phyloP scores from a whole-genome alignment of 30 jellyfish, hydroid and myxozoan species.

The Pelagia noctiluca region DNA sequence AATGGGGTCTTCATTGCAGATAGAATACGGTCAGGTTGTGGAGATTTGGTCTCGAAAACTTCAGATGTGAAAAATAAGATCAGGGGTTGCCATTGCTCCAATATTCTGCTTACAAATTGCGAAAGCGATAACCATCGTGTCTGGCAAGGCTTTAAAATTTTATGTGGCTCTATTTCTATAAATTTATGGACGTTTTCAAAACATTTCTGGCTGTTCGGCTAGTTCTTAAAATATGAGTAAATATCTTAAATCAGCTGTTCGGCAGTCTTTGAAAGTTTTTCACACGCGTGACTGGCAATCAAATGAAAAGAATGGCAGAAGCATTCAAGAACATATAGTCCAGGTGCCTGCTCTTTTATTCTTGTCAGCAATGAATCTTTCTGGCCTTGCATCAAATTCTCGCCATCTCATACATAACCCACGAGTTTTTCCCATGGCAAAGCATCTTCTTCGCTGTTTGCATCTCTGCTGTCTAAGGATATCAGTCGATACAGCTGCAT shows the following conservation, averaged over 20 bases:
- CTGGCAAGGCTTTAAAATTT: neutral
- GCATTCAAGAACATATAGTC: conserved; percentile 31
- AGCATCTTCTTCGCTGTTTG: conserved; percentile 28
- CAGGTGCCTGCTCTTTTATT: conserved; percentile 12
- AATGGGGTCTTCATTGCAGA: conserved; percentile 38
- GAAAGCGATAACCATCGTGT: conserved; percentile 52
- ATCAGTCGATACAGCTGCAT: conserved; percentile 42
- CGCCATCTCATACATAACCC: conserved; percentile 51
- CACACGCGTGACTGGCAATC: conserved; percentile 23
- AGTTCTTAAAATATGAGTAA: conserved; percentile 33
- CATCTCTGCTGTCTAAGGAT: conserved; percentile 34
- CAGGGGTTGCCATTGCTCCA: conserved; percentile 51
- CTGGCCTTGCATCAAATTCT: conserved; percentile 51
- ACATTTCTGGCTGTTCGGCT: conserved; percentile 50
- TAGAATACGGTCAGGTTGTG: conserved; percentile 54
- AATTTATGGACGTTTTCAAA: conserved; percentile 14
- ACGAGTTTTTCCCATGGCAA: conserved; percentile 22
- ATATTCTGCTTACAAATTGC: conserved; percentile 21
- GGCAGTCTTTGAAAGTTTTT: conserved; percentile 30
- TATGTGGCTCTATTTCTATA: neutral
- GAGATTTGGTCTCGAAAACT: conserved; percentile 42
- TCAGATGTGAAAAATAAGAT: conserved; percentile 51
- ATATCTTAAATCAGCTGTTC: conserved; percentile 45
- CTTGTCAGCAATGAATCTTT: conserved; percentile 33
- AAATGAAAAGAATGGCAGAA: conserved; percentile 50